Evolutionary conservation across 2,888 invertebrate species (phyloP), one percentile per base, ranked within the genome.

Genomic region (Griposia aprilina): DNA sequence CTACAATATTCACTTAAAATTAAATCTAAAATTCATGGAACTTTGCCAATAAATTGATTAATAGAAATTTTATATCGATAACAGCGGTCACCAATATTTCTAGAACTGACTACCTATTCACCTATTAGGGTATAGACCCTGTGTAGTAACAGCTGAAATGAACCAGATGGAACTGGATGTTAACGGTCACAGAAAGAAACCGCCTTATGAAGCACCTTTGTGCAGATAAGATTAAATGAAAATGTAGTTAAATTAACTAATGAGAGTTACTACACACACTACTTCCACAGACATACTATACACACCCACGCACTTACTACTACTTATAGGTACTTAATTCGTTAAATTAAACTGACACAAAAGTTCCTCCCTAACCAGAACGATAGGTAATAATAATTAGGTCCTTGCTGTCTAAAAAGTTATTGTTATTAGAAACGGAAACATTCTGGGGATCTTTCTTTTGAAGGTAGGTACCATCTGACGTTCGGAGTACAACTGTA

Each of bases 1-100:
- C 81, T 88, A 88, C 82, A 88, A 84, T 88, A 88, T 71, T 81
- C 79, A 83, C 73, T 75, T 77, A 74, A 74, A 45, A 72, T 83
- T 30, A 23, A 10, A 57, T 57, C 15, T 63, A 15, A 52, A 41
- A 72, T 52, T 63, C 30, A 6, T 73, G 6, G 13, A 26, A 5
- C 5, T 20, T 30, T 52, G 41, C n/a, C 50, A 67, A 26, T 73
- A 17, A 20, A 59, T 59, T n/a, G 11, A 26, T 23, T 55, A 57
- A 26, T n/a, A 30, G 1, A 41, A 23, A 57, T 48, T 70, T 59
- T 8, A 36, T 59, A 36, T 36, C 13, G n/a, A 72, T 41, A 10
- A 26, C 15, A 20, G n/a, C 36, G 15, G 2, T 15, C 41, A 41
- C 20, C 17, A 45, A 26, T 26, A 26, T 55, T 11, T 72, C n/a